These are phyloP conservation scores for Slavum lentiscoides DNA, from an alignment of 2,888 invertebrate genomes.

Conservation along the genomic window DNA sequence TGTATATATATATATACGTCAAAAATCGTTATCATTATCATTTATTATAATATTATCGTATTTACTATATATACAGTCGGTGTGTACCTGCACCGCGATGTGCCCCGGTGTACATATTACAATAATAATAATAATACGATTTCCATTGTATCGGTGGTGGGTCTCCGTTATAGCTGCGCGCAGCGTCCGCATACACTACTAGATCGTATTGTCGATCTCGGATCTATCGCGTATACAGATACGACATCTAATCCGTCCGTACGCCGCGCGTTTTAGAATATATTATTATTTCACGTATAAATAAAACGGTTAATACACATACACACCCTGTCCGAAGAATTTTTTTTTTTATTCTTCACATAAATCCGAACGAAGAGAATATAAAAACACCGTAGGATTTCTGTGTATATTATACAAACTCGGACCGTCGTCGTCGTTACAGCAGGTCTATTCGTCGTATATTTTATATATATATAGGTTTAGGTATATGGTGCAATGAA, in stretches of 20 bases:
- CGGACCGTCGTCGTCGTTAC: too few relatives aligned
- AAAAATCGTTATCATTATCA: constrained; percentile 41
- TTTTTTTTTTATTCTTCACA: too few relatives aligned
- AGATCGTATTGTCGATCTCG: constrained; percentile 28
- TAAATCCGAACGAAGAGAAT: too few relatives aligned
- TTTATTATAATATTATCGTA: constrained; percentile 11
- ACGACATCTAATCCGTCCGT: not conserved
- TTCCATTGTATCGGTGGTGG: constrained; percentile 4
- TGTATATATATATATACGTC: not conserved
- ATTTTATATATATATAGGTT: too few relatives aligned
- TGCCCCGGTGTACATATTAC: not conserved
- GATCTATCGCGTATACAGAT: not conserved
- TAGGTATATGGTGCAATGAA: constrained; percentile 19
- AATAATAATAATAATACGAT: not conserved
- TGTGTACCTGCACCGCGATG: not conserved
- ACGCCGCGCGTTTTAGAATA: too few relatives aligned
- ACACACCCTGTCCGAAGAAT: too few relatives aligned
- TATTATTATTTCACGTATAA: too few relatives aligned
- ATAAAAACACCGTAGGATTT: too few relatives aligned
- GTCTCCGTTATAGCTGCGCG: too few relatives aligned
- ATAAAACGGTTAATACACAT: too few relatives aligned
- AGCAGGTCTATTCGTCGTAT: too few relatives aligned
- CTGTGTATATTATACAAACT: too few relatives aligned
- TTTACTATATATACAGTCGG: not conserved
- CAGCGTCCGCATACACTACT: not conserved